phyloP scores from a whole-genome alignment of 2,888 invertebrate species.

The Amphiduros pacificus region DNA sequence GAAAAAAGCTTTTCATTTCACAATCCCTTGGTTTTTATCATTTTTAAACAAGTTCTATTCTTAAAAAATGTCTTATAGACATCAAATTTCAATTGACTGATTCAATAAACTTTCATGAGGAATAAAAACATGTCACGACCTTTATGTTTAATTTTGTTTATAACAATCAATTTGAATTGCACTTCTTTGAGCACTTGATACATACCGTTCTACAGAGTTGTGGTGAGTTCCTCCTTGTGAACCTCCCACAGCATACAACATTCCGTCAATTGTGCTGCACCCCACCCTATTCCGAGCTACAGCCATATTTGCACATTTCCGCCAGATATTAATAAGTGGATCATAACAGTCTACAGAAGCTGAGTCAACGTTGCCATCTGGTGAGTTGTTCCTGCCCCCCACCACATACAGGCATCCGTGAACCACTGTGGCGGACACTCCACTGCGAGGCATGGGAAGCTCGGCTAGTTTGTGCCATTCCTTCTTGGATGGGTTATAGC shows the following conservation, averaged over 20 bases:
- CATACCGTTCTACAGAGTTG: conserved; percentile 84
- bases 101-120: no score
- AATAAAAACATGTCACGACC: no score
- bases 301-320: conserved; percentile 78
- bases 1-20: no score
- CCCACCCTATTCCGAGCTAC: conserved; percentile 86
- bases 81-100: no score
- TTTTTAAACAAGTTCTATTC: no score
- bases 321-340: conserved; percentile 83
- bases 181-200: conserved; percentile 6
- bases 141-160: no score
- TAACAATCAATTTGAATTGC: no score
- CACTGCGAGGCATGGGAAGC: conserved; percentile 85
- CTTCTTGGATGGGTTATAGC: conserved; percentile 83
- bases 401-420: conserved; percentile 83
- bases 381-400: conserved; percentile 88
- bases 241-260: conserved; percentile 89
- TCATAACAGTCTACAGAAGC: conserved; percentile 78
- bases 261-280: conserved; percentile 90
- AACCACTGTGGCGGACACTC: conserved; percentile 61
- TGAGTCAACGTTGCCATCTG: conserved; percentile 68
- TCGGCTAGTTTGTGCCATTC: conserved; percentile 81
- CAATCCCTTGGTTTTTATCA: no score
- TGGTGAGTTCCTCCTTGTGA: conserved; percentile 84
- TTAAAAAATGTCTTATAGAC: no score